These are phyloP conservation scores for Enteromius mattozi DNA, from an alignment of 2,797 vertebrate species.

Conservation along the genomic window DNA sequence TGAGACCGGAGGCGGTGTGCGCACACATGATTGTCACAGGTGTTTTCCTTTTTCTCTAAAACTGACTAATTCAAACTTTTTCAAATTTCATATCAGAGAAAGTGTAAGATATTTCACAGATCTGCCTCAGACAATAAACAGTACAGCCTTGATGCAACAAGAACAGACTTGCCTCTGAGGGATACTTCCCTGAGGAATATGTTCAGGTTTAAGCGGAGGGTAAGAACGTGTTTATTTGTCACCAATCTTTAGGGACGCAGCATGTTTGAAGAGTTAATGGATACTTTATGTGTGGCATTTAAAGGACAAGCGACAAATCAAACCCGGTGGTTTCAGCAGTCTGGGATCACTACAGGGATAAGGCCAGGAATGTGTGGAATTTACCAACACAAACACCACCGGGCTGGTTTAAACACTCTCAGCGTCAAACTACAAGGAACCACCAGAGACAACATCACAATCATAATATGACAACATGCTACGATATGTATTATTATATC, in stretches of 20 bases:
- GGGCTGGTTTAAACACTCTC: slow-evolving; percentile 42
- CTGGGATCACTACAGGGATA: slow-evolving; percentile 26
- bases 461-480: slow-evolving; percentile 20
- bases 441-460: not conserved
- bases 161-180: slow-evolving; percentile 10
- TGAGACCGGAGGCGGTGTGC: not conserved
- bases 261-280: not conserved
- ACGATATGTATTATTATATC: not conserved
- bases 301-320: slow-evolving; percentile 7
- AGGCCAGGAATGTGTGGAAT: slow-evolving; percentile 53
- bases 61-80: not conserved
- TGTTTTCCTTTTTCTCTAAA: slow-evolving; percentile 12
- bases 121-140: slow-evolving; percentile 2
- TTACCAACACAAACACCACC: slow-evolving; percentile 9
- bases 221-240: slow-evolving; percentile 4
- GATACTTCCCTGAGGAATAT: slow-evolving; percentile 33
- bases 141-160: not conserved
- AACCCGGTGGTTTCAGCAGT: not conserved
- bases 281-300: not conserved
- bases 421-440: not conserved
- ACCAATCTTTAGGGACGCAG: not conserved
- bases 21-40: not conserved
- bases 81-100: not conserved
- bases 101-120: not conserved
- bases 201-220: not conserved